Percentiles rank a stretch among this genome's conserved stretches.
phyloP scores from a whole-genome alignment of 2,113 vertebrate genomes.

The Actenoides hombroni region DNA sequence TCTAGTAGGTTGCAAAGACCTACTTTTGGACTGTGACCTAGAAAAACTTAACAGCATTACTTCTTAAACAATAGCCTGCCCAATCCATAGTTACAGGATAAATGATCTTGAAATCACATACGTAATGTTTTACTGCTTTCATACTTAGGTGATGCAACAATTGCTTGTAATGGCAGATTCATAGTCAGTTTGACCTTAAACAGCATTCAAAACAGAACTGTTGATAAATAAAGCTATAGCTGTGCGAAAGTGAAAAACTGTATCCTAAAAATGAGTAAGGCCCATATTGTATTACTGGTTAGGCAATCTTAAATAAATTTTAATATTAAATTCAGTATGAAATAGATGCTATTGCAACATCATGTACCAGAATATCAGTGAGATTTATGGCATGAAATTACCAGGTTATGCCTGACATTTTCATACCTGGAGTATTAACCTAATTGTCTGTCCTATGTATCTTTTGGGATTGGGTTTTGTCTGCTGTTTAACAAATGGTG shows the following conservation, averaged over 20 bases:
- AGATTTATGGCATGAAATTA: conserved; percentile 14
- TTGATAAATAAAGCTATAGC: neutral
- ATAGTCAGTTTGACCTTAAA: neutral
- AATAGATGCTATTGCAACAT: neutral
- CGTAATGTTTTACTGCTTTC: neutral
- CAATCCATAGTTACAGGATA: neutral
- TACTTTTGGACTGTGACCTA: neutral
- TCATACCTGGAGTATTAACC: neutral
- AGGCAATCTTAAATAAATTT: conserved; percentile 7
- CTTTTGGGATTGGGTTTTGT: neutral
- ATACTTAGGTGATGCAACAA: neutral
- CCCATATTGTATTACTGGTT: neutral
- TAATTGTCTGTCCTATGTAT: neutral
- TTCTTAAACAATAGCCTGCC: neutral
- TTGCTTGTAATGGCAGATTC: neutral
- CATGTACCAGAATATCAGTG: neutral
- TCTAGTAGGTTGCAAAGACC: neutral
- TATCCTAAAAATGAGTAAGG: neutral
- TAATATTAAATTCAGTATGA: neutral
- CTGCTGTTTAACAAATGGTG: conserved; percentile 6
- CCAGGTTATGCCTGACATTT: neutral
- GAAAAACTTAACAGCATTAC: neutral
- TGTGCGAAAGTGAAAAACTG: neutral
- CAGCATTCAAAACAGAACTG: neutral
- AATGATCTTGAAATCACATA: neutral